These are phyloP conservation scores for Pseudomugil gertrudae DNA, from an alignment of 2,797 vertebrate genomes.

Conservation along the genomic window DNA sequence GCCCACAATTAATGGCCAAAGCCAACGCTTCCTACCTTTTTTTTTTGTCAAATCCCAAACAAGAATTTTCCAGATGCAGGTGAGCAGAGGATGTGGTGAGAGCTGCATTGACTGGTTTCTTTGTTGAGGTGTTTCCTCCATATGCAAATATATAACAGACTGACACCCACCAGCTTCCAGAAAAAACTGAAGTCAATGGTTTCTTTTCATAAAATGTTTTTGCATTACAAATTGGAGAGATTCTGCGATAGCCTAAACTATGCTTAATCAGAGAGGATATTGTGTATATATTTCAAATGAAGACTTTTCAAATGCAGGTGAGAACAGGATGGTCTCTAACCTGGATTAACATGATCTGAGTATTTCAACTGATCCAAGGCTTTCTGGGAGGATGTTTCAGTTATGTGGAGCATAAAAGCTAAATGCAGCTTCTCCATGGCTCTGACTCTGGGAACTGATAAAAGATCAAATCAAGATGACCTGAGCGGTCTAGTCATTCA, in stretches of 20 bases:
- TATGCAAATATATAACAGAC: neutral
- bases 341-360: too few relatives aligned
- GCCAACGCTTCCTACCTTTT: neutral
- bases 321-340: too few relatives aligned
- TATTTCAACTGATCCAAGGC: too few relatives aligned
- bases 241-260: neutral
- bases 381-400: too few relatives aligned
- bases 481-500: too few relatives aligned
- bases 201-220: neutral
- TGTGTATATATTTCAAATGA: too few relatives aligned
- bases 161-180: neutral
- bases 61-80: neutral
- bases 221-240: neutral
- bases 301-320: too few relatives aligned
- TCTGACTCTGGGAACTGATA: too few relatives aligned
- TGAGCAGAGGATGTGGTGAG: neutral
- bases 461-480: too few relatives aligned
- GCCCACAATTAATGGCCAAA: neutral
- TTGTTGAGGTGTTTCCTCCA: neutral
- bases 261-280: neutral
- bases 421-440: too few relatives aligned
- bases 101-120: neutral
- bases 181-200: neutral
- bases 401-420: too few relatives aligned
- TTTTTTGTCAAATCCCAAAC: neutral